Conservation (phyloP, 2,113 vertebrate species). For the Baryphthengus martii region DNA sequence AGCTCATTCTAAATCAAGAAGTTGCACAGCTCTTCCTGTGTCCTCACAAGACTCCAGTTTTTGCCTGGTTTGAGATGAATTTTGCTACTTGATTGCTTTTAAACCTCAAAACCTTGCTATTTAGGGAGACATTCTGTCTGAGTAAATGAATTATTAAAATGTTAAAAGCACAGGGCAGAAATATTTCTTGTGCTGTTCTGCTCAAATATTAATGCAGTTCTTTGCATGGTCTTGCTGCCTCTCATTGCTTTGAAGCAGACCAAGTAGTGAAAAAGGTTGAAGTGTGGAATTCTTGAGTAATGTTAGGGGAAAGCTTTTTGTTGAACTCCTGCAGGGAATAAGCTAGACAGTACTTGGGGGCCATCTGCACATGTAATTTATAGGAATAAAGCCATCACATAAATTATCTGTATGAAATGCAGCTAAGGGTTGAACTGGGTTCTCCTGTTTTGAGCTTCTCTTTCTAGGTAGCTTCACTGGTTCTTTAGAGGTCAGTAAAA, state of each 20-base stretch:
- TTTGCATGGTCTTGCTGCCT: background rate
- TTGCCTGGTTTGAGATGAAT: background rate
- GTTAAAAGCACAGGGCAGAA: conserved; percentile 31
- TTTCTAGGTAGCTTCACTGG: background rate
- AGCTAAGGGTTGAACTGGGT: background rate
- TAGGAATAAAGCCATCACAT: background rate
- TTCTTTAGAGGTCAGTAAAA: background rate
- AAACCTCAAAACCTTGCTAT: conserved; percentile 19
- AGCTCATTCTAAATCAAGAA: background rate
- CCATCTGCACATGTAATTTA: background rate
- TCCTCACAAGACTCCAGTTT: background rate
- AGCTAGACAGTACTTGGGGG: background rate
- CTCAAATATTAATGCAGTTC: conserved; percentile 54
- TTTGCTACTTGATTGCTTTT: conserved; percentile 30
- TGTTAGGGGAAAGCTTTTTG: background rate
- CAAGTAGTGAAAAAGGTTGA: background rate
- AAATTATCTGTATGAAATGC: background rate
- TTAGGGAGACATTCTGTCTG: background rate
- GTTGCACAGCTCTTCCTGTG: background rate
- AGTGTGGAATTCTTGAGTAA: background rate
- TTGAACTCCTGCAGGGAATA: conserved; percentile 8
- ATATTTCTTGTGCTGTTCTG: background rate
- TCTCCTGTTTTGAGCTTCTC: background rate
- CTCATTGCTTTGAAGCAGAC: background rate
- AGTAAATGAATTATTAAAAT: conserved; percentile 55